phyloP scores from a whole-genome alignment of 2,797 vertebrate genomes.

The Amblyraja radiata region DNA sequence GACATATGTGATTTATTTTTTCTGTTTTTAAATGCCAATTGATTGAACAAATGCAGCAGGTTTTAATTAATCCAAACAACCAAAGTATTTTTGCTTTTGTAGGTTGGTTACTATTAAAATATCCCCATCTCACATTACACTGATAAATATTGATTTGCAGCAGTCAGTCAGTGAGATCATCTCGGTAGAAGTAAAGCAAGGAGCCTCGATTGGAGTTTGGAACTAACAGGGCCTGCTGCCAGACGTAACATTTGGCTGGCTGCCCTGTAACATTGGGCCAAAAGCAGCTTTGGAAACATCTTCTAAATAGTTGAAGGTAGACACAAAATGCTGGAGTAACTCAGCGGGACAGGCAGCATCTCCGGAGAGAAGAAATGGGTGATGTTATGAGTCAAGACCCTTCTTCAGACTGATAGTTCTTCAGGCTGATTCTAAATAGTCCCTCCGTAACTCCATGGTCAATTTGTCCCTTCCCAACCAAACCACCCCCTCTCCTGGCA shows the following conservation, averaged over 20 bases:
- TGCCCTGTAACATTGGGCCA: neutral
- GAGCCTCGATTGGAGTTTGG: neutral
- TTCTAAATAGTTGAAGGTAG: neutral
- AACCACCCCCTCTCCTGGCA: no score
- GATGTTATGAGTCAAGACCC: no score
- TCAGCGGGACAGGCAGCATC: no score
- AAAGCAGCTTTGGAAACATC: conserved; percentile 6
- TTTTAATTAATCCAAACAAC: neutral
- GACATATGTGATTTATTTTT: neutral
- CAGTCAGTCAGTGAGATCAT: neutral
- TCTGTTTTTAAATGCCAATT: neutral
- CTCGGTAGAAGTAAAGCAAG: neutral
- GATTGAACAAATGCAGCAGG: neutral
- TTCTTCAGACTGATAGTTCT: no score
- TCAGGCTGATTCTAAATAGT: no score
- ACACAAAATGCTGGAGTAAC: no score
- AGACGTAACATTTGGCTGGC: conserved; percentile 3
- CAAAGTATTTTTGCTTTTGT: neutral
- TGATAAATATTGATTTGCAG: conserved; percentile 33
- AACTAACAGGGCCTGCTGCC: neutral
- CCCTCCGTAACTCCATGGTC: no score
- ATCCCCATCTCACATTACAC: neutral
- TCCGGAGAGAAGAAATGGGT: no score
- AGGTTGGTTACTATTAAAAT: conserved; percentile 8
- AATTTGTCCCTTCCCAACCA: no score